These are phyloP conservation scores for Uloborus diversus DNA, from an alignment of 1,140 invertebrate genomes.

Conservation along the genomic window DNA sequence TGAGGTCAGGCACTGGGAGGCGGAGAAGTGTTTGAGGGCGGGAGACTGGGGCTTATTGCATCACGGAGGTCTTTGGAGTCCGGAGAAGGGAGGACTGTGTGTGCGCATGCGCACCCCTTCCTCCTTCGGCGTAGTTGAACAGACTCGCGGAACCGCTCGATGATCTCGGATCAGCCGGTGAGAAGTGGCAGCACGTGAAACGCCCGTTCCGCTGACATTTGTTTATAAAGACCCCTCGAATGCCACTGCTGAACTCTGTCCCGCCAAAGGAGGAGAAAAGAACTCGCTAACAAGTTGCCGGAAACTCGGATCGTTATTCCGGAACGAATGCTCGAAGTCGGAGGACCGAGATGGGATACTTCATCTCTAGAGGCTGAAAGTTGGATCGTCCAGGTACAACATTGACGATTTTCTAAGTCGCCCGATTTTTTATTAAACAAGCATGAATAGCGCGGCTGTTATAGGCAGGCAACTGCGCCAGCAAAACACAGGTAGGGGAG, in stretches of 20 bases:
- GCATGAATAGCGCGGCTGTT: conserved; percentile 61
- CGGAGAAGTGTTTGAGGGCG: neutral
- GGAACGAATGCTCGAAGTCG: neutral
- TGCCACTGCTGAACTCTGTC: neutral
- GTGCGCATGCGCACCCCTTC: conserved; percentile 19
- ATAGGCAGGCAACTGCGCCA: conserved; percentile 62
- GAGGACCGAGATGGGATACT: neutral
- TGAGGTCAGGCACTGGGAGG: neutral
- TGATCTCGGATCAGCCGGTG: conserved; percentile 29
- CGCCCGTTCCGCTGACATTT: neutral
- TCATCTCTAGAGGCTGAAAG: neutral
- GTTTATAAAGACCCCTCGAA: neutral
- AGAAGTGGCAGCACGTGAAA: conserved; percentile 21
- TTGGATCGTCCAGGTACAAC: neutral
- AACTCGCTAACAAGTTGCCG: no score
- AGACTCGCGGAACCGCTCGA: neutral
- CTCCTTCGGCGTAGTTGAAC: neutral
- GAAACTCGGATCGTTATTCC: neutral
- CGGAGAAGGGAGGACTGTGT: neutral
- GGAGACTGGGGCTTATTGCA: conserved; percentile 37
- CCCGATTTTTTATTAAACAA: neutral
- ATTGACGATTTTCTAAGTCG: neutral
- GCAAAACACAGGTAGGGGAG: conserved; percentile 60
- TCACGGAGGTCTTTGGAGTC: conserved; percentile 13
- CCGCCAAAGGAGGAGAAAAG: neutral